Evolutionary conservation across 2,113 vertebrate species (phyloP), one percentile per base, ranked within the genome.

Genomic region (Camelus dromedarius): DNA sequence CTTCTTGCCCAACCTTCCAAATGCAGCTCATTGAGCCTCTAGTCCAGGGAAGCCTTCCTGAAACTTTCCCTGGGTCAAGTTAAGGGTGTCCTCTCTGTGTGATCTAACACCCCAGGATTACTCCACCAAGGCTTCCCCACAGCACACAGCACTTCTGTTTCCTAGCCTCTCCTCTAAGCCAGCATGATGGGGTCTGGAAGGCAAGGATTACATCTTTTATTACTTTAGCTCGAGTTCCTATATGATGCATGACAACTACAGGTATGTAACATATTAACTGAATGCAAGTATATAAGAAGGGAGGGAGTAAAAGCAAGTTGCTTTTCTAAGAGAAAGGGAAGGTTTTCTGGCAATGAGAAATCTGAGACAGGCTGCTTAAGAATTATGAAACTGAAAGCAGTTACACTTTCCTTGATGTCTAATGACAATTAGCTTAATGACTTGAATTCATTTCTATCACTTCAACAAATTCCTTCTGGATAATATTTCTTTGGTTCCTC

Each of bases 391-490:
- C 13, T n/a, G 14, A 67, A 92, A 62, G n/a, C 54, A 92, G 81
- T 52, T 48, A 90, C 0, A 28, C 54, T 64, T 73, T 64, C 56
- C 52, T 94, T 92, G 54, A 35, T 70, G 20, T n/a, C 66, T 79
- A 56, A 42, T 70, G 87, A 94, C 22, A 95, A 75, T 76, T 75
- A 79, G 18, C 50, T 88, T 76, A 70, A 89, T 93, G 96, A 96
- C 35, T 69, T 83, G 30, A 95, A 92, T 93, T 93, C 20, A 83
- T 76, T 93, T 83, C 38, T 73, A 56, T 42, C 1, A 75, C 12
- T 10, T 89, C 75, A 92, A 82, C 8, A 87, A 86, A 90, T 66
- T 96, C 58, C 70, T 93, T 95, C 79, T 80, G 73, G 84, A 93
- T 79, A 69, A 64, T 80, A 80, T n/a, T 70, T 80, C 38, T 95